Conservation (phyloP, 1,140 invertebrate genomes). For the Pristionchus pacificus region DNA sequence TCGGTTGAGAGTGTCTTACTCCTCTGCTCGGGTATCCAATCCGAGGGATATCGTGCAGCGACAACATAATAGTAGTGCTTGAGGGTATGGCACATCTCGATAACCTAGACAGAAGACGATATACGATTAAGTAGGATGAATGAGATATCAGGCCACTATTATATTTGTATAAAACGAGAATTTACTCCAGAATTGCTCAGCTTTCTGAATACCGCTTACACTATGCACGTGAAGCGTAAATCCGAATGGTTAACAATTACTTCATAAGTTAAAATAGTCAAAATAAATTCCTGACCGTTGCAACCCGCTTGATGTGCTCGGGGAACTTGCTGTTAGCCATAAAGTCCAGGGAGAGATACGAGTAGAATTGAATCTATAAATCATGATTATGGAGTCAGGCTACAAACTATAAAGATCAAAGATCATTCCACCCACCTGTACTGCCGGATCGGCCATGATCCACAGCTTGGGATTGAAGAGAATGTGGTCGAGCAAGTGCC, state of each 20-base stretch:
- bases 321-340: conserved; percentile 94
- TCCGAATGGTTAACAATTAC: no score
- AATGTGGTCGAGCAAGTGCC: conserved; percentile 96
- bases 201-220: no score
- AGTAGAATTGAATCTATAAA: conserved; percentile 79
- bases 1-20: conserved; percentile 11
- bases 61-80: conserved; percentile 99
- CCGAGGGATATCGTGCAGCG: conserved; percentile 77
- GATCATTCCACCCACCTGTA: conserved; percentile 34
- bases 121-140: background rate
- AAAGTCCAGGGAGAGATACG: conserved; percentile 94
- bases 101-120: conserved; percentile 62
- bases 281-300: no score
- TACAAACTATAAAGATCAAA: no score
- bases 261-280: no score
- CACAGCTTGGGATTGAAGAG: conserved; percentile 97
- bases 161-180: no score
- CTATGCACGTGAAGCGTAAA: no score
- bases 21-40: conserved; percentile 24
- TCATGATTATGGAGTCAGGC: conserved; percentile 14
- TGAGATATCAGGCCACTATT: no score
- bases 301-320: conserved; percentile 23
- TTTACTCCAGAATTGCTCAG: no score
- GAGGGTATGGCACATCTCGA: conserved; percentile 94
- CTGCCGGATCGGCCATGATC: conserved; percentile 75